Evolutionary conservation across 2,888 invertebrate species (phyloP).

Genomic region (Neoitamus cyanurus): DNA sequence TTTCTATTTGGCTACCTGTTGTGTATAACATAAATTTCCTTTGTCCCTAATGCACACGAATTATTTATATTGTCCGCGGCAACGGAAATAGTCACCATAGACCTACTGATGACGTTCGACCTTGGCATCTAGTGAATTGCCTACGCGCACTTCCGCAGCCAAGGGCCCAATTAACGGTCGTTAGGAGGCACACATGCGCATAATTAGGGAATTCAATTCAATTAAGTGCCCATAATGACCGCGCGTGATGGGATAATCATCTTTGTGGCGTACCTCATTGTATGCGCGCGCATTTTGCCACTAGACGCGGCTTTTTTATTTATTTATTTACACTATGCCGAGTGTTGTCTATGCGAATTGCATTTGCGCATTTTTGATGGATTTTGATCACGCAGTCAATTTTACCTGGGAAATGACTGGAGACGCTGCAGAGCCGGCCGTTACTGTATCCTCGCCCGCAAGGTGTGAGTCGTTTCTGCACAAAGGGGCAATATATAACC

Average conservation of each 20-base stretch:
- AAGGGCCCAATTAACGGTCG: constrained; percentile 13
- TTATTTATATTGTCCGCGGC: too few relatives aligned
- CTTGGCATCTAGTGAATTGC: background rate
- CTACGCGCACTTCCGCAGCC: background rate
- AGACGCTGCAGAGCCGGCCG: background rate
- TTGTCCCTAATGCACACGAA: too few relatives aligned
- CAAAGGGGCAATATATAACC: background rate
- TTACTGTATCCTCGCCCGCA: background rate
- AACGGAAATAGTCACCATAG: too few relatives aligned
- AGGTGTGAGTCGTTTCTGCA: constrained; percentile 6
- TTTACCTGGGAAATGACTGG: constrained; percentile 2
- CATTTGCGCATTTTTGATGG: constrained; percentile 36
- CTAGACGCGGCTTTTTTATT: background rate
- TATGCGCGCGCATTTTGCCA: constrained; percentile 38
- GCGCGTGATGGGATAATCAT: constrained; percentile 37
- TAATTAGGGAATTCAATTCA: constrained; percentile 38
- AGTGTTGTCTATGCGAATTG: background rate
- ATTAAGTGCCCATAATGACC: constrained; percentile 37
- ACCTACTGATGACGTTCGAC: too few relatives aligned
- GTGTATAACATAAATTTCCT: too few relatives aligned
- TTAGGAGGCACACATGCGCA: constrained; percentile 38
- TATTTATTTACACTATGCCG: background rate
- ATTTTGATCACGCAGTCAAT: constrained; percentile 42
- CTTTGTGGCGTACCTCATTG: constrained; percentile 46
- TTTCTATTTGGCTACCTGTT: too few relatives aligned